phyloP scores from a whole-genome alignment of 2,113 vertebrate genomes.

The Anguilla japonica region DNA sequence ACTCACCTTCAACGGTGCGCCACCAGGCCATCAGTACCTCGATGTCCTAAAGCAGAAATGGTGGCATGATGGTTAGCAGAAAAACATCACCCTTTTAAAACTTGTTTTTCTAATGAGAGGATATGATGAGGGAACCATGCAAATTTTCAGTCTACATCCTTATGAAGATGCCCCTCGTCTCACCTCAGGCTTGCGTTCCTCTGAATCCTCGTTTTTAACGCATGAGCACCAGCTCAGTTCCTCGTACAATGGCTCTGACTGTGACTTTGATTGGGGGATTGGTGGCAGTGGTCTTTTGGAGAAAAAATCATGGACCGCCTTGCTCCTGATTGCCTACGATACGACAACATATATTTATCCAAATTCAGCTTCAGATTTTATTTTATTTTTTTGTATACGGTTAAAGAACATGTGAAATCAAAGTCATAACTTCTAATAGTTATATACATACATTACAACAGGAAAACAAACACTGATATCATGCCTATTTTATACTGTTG shows the following conservation, averaged over 20 bases:
- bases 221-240: neutral
- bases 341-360: neutral
- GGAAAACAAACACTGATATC: too few relatives aligned
- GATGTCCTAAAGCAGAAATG: neutral
- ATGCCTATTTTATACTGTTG: too few relatives aligned
- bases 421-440: too few relatives aligned
- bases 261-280: neutral
- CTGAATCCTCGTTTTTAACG: neutral
- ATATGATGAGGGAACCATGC: neutral
- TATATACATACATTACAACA: too few relatives aligned
- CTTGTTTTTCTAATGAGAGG: neutral
- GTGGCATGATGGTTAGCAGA: neutral
- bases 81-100: neutral
- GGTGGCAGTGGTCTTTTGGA: slow-evolving; percentile 11
- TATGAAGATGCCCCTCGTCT: neutral
- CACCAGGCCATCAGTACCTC: neutral
- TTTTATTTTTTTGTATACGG: too few relatives aligned
- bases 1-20: slow-evolving; percentile 23
- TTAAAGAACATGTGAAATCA: too few relatives aligned
- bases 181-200: neutral
- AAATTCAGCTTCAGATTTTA: too few relatives aligned
- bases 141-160: neutral
- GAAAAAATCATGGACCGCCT: neutral
- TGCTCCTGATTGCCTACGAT: neutral
- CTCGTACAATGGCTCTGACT: slow-evolving; percentile 18